phyloP scores from a whole-genome alignment of 37 sponge, comb jelly and placozoan genomes.

The Aplysina aerophoba region DNA sequence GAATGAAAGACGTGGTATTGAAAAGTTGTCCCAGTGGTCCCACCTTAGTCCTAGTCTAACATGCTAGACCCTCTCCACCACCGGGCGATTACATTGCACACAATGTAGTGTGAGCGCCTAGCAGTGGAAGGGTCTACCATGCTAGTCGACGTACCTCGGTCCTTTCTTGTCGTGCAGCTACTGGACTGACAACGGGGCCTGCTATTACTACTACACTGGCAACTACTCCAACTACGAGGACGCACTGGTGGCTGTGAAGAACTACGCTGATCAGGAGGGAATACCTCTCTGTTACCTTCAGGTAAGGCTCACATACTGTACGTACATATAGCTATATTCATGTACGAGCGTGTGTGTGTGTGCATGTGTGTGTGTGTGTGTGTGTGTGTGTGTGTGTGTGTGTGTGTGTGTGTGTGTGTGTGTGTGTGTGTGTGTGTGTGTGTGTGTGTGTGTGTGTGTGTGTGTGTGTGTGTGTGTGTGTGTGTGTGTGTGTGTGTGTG shows the following conservation, averaged over 20 bases:
- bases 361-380: neutral
- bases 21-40: too few species aligned
- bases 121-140: neutral
- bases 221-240: conserved; percentile 78
- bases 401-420: neutral
- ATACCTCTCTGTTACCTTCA: conserved; percentile 71
- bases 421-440: too few species aligned
- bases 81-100: neutral
- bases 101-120: neutral
- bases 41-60: neutral
- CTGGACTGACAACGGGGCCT: conserved; percentile 88
- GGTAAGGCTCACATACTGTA: conserved; percentile 19
- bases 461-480: neutral
- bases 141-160: neutral
- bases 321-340: neutral
- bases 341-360: neutral
- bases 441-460: too few species aligned
- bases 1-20: too few species aligned
- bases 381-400: neutral
- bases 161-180: conserved; percentile 45
- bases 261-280: conserved; percentile 47
- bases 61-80: neutral
- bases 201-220: conserved; percentile 76
- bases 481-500: neutral
- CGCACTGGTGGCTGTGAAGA: conserved; percentile 61